A percentile compares a stretch with the other conserved stretches of the same genome.
These are phyloP conservation scores for Verasper variegatus DNA, from an alignment of 2,113 vertebrate species.

Conservation along the genomic window DNA sequence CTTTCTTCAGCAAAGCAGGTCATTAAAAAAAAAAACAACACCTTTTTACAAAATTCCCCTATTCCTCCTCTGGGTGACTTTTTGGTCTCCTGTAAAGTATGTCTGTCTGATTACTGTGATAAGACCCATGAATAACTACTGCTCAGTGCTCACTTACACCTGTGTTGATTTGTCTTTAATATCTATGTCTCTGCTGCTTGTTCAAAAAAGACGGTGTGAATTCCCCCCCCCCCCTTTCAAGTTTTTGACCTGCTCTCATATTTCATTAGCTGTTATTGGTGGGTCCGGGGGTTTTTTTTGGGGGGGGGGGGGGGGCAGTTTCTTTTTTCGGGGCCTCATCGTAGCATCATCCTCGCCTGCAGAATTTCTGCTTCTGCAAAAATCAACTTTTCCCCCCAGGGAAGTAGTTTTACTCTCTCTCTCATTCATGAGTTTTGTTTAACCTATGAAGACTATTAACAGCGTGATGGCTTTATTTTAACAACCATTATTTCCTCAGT, in stretches of 20 bases:
- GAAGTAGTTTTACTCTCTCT: conserved; percentile 38
- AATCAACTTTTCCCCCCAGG: conserved; percentile 6
- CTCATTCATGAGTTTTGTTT: conserved; percentile 49
- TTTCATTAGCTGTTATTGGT: conserved; percentile 45
- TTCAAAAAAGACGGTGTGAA: conserved; percentile 60
- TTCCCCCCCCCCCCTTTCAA: too few species aligned
- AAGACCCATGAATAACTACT: conserved; percentile 61
- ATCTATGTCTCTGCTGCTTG: conserved; percentile 72
- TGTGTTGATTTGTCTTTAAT: conserved; percentile 58
- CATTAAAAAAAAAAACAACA: conserved; percentile 75
- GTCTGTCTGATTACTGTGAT: conserved; percentile 67
- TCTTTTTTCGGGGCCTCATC: conserved; percentile 47
- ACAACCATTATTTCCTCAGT: conserved; percentile 52
- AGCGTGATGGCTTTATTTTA: conserved; percentile 69
- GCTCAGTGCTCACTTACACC: conserved; percentile 63
- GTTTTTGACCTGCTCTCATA: conserved; percentile 63
- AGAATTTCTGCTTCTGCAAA: conserved; percentile 49
- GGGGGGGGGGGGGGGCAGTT: conserved; percentile 19
- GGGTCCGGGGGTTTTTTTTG: conserved; percentile 37
- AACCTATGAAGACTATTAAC: conserved; percentile 58
- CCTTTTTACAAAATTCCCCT: conserved; percentile 71
- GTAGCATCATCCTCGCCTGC: conserved; percentile 61
- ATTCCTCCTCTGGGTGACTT: conserved; percentile 47
- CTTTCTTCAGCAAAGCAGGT: conserved; percentile 74
- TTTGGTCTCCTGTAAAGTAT: conserved; percentile 56